Conservation (phyloP, 2,888 invertebrate genomes). For the Alloplasta piceator region DNA sequence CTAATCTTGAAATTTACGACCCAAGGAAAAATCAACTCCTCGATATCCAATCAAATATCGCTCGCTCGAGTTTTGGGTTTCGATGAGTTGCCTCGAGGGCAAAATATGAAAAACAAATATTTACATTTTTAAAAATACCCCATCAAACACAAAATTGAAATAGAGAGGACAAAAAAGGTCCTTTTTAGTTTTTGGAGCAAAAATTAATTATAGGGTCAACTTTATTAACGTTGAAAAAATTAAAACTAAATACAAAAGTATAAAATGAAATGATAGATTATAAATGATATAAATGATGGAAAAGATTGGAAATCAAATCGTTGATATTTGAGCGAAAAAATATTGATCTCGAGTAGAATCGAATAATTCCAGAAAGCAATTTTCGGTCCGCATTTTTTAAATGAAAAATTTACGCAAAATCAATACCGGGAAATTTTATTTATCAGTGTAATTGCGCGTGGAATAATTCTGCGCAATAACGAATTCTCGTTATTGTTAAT, state of each 20-base stretch:
- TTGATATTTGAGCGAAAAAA: not conserved
- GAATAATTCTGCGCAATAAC: slow-evolving; percentile 29
- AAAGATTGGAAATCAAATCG: too few species aligned
- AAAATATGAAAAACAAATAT: slow-evolving; percentile 20
- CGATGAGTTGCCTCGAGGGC: slow-evolving; percentile 58
- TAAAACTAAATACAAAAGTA: too few species aligned
- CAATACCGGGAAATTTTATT: slow-evolving; percentile 1
- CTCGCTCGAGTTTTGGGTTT: slow-evolving; percentile 58
- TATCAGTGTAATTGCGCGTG: slow-evolving; percentile 36
- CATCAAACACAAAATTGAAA: not conserved
- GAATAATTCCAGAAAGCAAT: slow-evolving; percentile 13
- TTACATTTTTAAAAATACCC: not conserved
- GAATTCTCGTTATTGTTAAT: slow-evolving; percentile 9
- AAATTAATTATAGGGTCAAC: not conserved
- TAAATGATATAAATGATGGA: too few species aligned
- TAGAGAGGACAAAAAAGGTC: not conserved
- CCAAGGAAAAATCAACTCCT: slow-evolving; percentile 75
- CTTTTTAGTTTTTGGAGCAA: not conserved
- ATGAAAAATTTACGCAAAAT: slow-evolving; percentile 35
- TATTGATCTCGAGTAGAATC: too few species aligned
- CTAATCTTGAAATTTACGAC: slow-evolving; percentile 78
- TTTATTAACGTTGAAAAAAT: too few species aligned
- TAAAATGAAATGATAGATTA: too few species aligned
- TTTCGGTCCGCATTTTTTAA: slow-evolving; percentile 33
- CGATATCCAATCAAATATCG: slow-evolving; percentile 69